A percentile compares a stretch with the other conserved stretches of the same genome.
phyloP scores from a whole-genome alignment of 2,888 invertebrate species.

The Conops quadrifasciatus region DNA sequence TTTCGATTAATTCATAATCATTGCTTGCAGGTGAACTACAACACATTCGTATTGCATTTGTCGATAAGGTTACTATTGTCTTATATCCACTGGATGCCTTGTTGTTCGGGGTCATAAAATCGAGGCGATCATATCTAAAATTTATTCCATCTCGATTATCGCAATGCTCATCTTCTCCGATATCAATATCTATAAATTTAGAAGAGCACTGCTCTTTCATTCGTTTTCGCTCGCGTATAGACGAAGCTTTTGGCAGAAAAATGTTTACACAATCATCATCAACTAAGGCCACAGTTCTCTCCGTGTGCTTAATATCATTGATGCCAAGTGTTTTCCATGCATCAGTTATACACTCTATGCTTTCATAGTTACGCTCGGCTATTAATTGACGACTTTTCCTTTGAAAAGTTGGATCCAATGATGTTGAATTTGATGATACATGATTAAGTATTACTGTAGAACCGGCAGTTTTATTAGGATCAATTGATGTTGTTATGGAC shows the following conservation, averaged over 20 bases:
- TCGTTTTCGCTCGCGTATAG: constrained; percentile 60
- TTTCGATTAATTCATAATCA: constrained; percentile 80
- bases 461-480: constrained; percentile 56
- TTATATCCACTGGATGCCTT: constrained; percentile 77
- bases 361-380: constrained; percentile 71
- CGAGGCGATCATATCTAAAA: constrained; percentile 80
- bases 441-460: constrained; percentile 61
- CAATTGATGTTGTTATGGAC: constrained; percentile 60
- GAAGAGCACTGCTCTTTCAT: constrained; percentile 35
- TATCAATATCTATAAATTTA: constrained; percentile 59
- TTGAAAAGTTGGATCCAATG: constrained; percentile 51
- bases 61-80: constrained; percentile 73
- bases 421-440: constrained; percentile 50
- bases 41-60: constrained; percentile 60
- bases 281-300: constrained; percentile 59
- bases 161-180: constrained; percentile 51
- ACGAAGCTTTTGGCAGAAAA: constrained; percentile 64
- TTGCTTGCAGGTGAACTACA: constrained; percentile 68
- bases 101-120: constrained; percentile 81
- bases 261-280: constrained; percentile 62
- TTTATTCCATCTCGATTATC: constrained; percentile 49
- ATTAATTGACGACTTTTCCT: constrained; percentile 53
- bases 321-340: constrained; percentile 85
- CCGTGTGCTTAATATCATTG: constrained; percentile 77
- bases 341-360: constrained; percentile 78